These are phyloP conservation scores for Drosophila kokeensis DNA, from an alignment of 2,888 invertebrate genomes.

Conservation along the genomic window DNA sequence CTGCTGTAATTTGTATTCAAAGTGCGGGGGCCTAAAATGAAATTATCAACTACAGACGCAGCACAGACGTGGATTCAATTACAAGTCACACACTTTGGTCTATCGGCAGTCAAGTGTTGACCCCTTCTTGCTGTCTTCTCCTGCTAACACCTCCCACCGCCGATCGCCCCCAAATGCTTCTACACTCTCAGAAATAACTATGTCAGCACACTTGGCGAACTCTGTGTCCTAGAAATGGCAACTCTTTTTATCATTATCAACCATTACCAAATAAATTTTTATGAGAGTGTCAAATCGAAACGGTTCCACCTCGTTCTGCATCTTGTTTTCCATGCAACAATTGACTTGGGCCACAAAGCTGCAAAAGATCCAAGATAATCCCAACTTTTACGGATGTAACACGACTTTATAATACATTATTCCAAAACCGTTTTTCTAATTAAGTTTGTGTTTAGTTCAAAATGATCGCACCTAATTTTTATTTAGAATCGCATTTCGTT, in stretches of 20 bases:
- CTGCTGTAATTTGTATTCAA: constrained; percentile 73
- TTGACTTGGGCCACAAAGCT: background rate
- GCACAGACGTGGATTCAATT: constrained; percentile 80
- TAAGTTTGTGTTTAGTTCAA: background rate
- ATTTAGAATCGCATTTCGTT: background rate
- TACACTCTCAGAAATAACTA: background rate
- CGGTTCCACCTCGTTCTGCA: background rate
- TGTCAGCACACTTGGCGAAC: background rate
- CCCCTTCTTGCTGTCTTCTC: background rate
- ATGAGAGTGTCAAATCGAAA: too few species aligned
- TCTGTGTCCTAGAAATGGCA: background rate
- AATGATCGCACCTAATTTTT: background rate
- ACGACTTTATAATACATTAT: background rate
- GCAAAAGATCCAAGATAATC: background rate
- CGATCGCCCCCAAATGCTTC: background rate
- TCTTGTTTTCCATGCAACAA: background rate
- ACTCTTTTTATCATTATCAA: too few species aligned
- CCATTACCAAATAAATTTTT: too few species aligned
- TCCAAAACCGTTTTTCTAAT: background rate
- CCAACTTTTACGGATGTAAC: background rate
- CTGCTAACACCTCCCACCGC: background rate
- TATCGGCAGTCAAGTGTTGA: constrained; percentile 35
- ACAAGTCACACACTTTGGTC: constrained; percentile 64
- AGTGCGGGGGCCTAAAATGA: constrained; percentile 67
- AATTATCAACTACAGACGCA: constrained; percentile 79